Base-by-base conservation (phyloP, 1,140 invertebrate genomes). In the Drosophila azteca region DNA sequence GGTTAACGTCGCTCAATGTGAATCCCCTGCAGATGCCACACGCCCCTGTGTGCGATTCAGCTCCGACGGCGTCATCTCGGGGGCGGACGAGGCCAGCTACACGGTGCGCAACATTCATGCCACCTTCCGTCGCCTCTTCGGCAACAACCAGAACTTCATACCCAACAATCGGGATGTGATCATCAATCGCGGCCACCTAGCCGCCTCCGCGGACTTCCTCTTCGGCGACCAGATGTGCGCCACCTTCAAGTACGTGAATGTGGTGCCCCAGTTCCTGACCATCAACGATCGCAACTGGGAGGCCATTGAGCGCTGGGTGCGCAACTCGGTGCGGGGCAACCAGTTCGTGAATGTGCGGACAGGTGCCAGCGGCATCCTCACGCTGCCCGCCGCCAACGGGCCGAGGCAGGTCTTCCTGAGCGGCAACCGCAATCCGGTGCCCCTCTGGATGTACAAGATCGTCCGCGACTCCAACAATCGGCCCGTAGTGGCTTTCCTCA, bases 221-320 rank as follows among this genome's bases (percentile, higher is more conserved):
- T 82, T 74, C n/a, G 43, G 22, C 0, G 58, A 67, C 6, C 60
- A 81, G 22, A 68, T 74, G 79, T 61, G 73, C 43, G 46, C 78
- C 20, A 92, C 91, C 20, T 92, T 81, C 46, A 93, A 92, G 61
- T 93, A 91, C 59, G 77, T 92, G 0, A 94, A 93, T 65, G 88
- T 74, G 0, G 92, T 85, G 22, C 92, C 92, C 2, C 92, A 93
- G 68, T 93, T 93, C 91, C 87, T 91, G 41, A 79, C 60, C 1
- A 89, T 93, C 17, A 93, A 93, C 54, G 89, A 74, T n/a, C 84
- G 91, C 46, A 93, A 93, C 75, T 93, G 93, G 93, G 67, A 75
- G 29, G 11, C 46, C 6, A 66, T 92, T 6, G 90, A 93, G 69
- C 60, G 66, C 2, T 80, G 22, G 13, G 67, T 77, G 7, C 77